These are phyloP conservation scores for Lycophotia porphyrea DNA, from an alignment of 2,888 invertebrate species.

Conservation along the genomic window DNA sequence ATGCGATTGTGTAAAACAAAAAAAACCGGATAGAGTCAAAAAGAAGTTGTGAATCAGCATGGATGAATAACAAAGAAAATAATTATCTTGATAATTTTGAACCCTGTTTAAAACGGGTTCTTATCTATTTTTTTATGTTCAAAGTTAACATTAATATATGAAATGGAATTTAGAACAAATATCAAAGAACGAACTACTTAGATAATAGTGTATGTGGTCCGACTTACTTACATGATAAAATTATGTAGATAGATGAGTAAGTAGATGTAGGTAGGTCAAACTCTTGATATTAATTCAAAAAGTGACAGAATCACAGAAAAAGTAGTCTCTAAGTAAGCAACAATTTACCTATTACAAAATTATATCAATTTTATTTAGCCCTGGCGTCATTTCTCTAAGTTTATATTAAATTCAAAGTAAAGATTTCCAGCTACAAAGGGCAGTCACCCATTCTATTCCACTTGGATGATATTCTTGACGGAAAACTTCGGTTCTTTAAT, in stretches of 20 bases:
- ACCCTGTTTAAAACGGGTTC: no score
- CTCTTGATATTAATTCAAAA: neutral
- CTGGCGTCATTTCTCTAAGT: constrained; percentile 26
- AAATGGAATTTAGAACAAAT: neutral
- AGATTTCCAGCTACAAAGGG: constrained; percentile 41
- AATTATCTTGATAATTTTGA: no score
- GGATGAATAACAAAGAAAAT: no score
- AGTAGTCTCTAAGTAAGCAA: neutral
- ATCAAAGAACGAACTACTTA: neutral
- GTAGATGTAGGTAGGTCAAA: neutral
- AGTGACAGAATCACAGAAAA: neutral
- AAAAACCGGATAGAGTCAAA: no score
- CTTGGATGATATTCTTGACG: constrained; percentile 33
- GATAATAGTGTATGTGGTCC: no score
- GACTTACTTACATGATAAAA: neutral
- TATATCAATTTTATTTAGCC: constrained; percentile 24
- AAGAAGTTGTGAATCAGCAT: no score
- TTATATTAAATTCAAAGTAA: constrained; percentile 43
- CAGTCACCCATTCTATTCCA: constrained; percentile 35
- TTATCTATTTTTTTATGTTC: neutral
- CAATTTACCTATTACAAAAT: constrained; percentile 9
- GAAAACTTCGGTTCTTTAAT: constrained; percentile 38
- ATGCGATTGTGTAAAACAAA: no score
- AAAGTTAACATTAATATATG: neutral
- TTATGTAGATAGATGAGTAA: neutral